Percentiles rank a stretch among this genome's conserved stretches.
Evolutionary conservation across 2,888 invertebrate genomes (phyloP).

Genomic region (Drosophila atripex): DNA sequence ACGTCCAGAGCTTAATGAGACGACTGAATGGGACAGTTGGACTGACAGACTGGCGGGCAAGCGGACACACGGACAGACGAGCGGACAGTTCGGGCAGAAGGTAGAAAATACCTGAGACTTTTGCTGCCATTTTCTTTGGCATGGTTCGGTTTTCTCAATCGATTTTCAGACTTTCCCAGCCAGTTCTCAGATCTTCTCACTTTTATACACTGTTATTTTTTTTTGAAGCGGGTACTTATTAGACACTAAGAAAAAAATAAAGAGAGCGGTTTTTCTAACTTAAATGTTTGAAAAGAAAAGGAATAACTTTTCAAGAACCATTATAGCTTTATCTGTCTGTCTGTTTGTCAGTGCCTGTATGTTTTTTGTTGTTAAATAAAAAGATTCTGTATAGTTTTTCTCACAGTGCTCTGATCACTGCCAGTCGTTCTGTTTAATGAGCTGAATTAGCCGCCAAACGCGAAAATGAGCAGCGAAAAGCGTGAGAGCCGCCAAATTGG

Average conservation of each 20-base stretch:
- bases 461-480: conserved; percentile 46
- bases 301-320: too few species aligned
- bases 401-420: conserved; percentile 13
- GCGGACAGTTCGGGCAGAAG: conserved; percentile 5
- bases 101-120: conserved; percentile 12
- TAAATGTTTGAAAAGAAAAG: too few species aligned
- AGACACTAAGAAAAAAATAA: too few species aligned
- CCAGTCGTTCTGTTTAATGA: conserved; percentile 50
- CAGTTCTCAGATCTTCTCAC: conserved; percentile 41
- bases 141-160: conserved; percentile 52
- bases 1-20: conserved; percentile 30
- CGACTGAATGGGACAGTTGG: neutral
- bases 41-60: conserved; percentile 9
- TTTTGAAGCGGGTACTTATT: conserved; percentile 8
- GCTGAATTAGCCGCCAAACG: conserved; percentile 49
- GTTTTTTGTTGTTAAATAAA: too few species aligned
- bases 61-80: neutral
- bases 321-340: too few species aligned
- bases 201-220: conserved; percentile 27
- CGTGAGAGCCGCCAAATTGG: conserved; percentile 56
- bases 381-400: neutral
- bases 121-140: conserved; percentile 61
- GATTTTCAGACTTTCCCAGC: conserved; percentile 41
- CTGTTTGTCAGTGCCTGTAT: too few species aligned
- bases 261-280: too few species aligned